A percentile compares a stretch with the other conserved stretches of the same genome.
Conservation (phyloP, 1,140 invertebrate species). For the Rhopalosiphum maidis region DNA sequence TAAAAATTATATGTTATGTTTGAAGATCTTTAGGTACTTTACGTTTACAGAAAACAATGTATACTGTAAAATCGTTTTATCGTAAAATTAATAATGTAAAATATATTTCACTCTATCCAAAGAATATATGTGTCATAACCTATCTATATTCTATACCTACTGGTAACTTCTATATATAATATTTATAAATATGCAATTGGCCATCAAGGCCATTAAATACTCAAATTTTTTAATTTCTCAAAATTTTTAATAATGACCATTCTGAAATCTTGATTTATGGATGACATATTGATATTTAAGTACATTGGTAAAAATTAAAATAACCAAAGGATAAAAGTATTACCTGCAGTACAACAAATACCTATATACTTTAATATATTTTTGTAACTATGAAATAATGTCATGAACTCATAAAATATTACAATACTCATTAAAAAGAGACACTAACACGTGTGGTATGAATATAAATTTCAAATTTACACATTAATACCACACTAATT, state of each 20-base stretch:
- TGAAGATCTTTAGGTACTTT: neutral
- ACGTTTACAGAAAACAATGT: neutral
- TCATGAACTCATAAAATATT: neutral
- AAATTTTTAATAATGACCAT: neutral
- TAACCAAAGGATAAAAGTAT: neutral
- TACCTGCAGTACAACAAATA: neutral
- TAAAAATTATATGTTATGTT: neutral
- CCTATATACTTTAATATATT: neutral
- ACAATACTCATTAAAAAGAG: neutral
- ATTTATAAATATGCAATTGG: neutral
- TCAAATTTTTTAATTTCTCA: neutral
- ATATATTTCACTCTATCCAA: neutral
- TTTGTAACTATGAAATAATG: neutral
- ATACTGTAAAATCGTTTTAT: neutral
- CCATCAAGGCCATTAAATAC: neutral
- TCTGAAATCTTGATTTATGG: neutral
- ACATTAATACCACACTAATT: constrained; percentile 16
- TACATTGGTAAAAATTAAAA: neutral
- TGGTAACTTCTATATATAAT: neutral
- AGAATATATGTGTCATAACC: no score
- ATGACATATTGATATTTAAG: neutral
- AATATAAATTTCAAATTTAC: constrained; percentile 39
- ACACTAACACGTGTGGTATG: neutral
- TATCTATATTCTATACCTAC: no score
- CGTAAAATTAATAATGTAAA: neutral